Evolutionary conservation across 2,113 vertebrate genomes (phyloP), one percentile per base, ranked within the genome.

Genomic region (Sebastes fasciatus): DNA sequence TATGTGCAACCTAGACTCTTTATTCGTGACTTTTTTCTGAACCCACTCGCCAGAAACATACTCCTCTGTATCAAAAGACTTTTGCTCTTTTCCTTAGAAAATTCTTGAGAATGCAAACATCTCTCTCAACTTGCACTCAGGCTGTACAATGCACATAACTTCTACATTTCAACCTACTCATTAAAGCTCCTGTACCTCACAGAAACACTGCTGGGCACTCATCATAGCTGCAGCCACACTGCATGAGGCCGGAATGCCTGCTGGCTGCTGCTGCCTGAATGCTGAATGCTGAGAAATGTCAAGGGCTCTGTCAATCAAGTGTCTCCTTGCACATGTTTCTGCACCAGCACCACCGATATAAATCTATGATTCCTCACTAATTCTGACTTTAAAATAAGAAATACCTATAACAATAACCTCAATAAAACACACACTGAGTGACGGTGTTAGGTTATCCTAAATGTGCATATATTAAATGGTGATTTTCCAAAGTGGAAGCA

Each of bases 251-350:
- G 1, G 5, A 26, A 55, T 16, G 34, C 70, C 84, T 60, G 79
- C 83, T 74, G 80, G 55, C 82, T 84, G 81, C 57, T 60, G 72
- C 75, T 34, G 34, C 77, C 46, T 73, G 75, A 78, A 9, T 51
- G 61, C 48, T 75, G 69, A 74, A 64, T 74, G 58, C 34, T 23
- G 64, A 21, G 34, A 74, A 71, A 80, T 77, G 69, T 72, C 42
- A 60, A 65, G 45, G 23, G 8, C 54, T 65, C 74, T 87, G 84
- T 82, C 89, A 88, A 19, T 87, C 80, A 82, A 52, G 8, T 55
- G n/a, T 84, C 49, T 23, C n/a, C 49, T 67, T 67, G 19, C 45
- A 45, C 52, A 26, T 65, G 43, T 67, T n/a, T 60, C 58, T 78
- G 60, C 60, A 70, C 11, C 40, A 54, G 14, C 40, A 6, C 11